Evolutionary conservation across 2,797 vertebrate genomes (phyloP).

Genomic region (Cuculus canorus): DNA sequence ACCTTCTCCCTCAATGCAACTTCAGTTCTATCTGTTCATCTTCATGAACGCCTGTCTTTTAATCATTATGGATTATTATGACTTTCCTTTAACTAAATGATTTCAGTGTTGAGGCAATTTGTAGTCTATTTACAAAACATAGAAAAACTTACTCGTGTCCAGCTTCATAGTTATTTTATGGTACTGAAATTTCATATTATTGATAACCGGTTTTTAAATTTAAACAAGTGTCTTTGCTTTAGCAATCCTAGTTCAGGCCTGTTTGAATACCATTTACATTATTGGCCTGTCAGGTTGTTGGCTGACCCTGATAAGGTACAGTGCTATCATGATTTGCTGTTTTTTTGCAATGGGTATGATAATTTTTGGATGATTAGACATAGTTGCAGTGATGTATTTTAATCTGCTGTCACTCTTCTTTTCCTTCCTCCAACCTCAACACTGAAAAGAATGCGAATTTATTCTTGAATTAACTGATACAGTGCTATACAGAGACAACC

Average conservation of each 20-base stretch:
- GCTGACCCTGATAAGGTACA: constrained; percentile 2
- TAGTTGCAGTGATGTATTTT: background rate
- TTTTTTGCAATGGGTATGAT: constrained; percentile 6
- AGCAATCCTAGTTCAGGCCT: background rate
- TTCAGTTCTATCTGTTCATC: background rate
- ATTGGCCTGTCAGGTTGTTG: background rate
- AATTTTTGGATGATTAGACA: background rate
- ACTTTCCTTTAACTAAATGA: background rate
- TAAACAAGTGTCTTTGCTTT: background rate
- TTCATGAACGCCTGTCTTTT: background rate
- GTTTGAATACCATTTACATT: background rate
- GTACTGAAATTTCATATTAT: background rate
- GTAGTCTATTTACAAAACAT: background rate
- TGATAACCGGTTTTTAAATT: background rate
- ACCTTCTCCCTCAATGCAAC: background rate
- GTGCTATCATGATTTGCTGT: background rate
- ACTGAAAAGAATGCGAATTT: background rate
- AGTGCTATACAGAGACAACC: background rate
- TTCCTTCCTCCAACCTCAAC: background rate
- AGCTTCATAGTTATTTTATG: background rate
- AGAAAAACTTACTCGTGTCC: background rate
- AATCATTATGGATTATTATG: background rate
- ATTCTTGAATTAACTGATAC: background rate
- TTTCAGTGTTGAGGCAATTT: background rate
- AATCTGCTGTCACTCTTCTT: background rate